Conservation (phyloP, 2,888 invertebrate genomes). For the Tanytarsus gracilentus region DNA sequence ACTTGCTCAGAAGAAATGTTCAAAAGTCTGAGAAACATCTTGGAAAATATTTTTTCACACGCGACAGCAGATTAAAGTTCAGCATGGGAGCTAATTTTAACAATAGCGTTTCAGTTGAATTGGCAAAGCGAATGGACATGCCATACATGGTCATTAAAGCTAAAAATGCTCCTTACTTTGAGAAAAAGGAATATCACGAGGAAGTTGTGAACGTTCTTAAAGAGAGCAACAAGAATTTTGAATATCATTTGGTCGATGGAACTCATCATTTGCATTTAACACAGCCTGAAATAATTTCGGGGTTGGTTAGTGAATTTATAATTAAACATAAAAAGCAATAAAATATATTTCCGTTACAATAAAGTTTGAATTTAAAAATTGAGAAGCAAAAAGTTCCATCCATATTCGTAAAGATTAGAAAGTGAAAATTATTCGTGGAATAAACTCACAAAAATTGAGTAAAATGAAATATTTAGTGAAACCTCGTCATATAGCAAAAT, state of each 20-base stretch:
- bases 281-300: too few species aligned
- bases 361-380: too few species aligned
- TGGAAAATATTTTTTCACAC: constrained; percentile 53
- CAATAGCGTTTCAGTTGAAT: constrained; percentile 46
- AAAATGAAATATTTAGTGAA: not conserved
- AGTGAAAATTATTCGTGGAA: too few species aligned
- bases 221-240: constrained; percentile 49
- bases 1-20: constrained; percentile 49
- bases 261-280: constrained; percentile 67
- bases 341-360: too few species aligned
- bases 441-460: too few species aligned
- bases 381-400: too few species aligned
- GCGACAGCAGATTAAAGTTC: constrained; percentile 55
- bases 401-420: too few species aligned
- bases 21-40: constrained; percentile 48
- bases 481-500: not conserved
- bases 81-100: constrained; percentile 46
- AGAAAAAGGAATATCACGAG: constrained; percentile 43
- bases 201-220: constrained; percentile 49
- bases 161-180: constrained; percentile 45
- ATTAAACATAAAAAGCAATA: too few species aligned
- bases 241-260: constrained; percentile 55
- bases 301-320: too few species aligned
- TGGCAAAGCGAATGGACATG: constrained; percentile 47
- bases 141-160: constrained; percentile 53